Evolutionary conservation across 2,113 vertebrate genomes (phyloP).

Genomic region (Alosa alosa): DNA sequence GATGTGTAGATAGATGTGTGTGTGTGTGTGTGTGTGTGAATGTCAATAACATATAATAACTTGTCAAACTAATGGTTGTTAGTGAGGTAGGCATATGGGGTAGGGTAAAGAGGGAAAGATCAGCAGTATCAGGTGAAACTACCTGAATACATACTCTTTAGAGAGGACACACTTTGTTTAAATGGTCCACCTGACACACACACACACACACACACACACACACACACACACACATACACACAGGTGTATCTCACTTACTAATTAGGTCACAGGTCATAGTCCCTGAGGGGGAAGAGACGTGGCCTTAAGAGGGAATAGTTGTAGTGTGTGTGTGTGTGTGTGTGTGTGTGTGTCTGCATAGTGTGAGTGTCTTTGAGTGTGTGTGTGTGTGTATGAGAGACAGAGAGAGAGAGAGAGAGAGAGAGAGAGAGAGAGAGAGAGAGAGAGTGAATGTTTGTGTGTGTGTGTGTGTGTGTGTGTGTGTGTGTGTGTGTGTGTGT

Average conservation of each 20-base stretch:
- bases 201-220: not conserved
- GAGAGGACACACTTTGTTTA: not conserved
- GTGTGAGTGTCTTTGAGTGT: too few relatives aligned
- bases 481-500: not conserved
- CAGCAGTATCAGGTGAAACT: constrained; percentile 10
- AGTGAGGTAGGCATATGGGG: not conserved
- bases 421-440: too few relatives aligned
- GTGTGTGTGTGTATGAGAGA: too few relatives aligned
- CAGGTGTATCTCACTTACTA: not conserved
- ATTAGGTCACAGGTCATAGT: not conserved
- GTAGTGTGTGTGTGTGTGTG: not conserved
- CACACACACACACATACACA: not conserved
- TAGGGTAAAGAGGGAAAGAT: not conserved
- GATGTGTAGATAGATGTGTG: not conserved
- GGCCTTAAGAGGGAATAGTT: too few relatives aligned
- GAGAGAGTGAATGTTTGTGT: not conserved
- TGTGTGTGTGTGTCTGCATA: not conserved
- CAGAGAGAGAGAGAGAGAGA: too few relatives aligned
- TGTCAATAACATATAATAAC: not conserved
- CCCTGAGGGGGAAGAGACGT: not conserved
- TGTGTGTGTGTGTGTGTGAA: not conserved
- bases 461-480: not conserved
- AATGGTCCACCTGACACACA: not conserved
- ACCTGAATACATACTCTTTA: not conserved
- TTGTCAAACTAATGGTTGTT: not conserved